A percentile compares a stretch with the other conserved stretches of the same genome.
Conservation (phyloP, 2,797 vertebrate species). For the Clarias platycephalus region DNA sequence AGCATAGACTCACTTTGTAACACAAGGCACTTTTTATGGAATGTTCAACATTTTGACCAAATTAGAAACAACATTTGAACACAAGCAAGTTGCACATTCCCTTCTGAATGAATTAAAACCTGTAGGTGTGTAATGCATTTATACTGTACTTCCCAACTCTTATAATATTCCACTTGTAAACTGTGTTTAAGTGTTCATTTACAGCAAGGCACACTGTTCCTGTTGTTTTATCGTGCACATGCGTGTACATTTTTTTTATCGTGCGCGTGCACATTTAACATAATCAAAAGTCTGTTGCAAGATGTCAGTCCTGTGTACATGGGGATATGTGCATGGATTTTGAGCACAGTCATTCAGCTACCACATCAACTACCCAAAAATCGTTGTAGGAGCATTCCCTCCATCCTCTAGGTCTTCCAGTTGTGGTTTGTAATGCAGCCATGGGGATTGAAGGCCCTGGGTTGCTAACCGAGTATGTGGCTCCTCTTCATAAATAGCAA, state of each 20-base stretch:
- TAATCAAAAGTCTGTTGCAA: constrained; percentile 44
- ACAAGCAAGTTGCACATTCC: not conserved
- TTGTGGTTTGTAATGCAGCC: constrained; percentile 17
- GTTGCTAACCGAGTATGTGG: constrained; percentile 23
- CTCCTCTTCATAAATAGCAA: constrained; percentile 29
- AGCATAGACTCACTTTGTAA: constrained; percentile 73
- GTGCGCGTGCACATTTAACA: constrained; percentile 20
- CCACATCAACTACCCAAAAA: constrained; percentile 63
- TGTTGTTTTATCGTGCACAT: not conserved
- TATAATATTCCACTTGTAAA: constrained; percentile 17
- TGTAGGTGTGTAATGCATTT: not conserved
- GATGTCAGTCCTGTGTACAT: constrained; percentile 57
- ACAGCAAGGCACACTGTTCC: constrained; percentile 38
- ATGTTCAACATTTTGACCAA: constrained; percentile 80
- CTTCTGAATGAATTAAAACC: not conserved
- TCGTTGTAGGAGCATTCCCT: constrained; percentile 71
- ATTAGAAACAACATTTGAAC: constrained; percentile 59
- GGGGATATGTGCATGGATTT: constrained; percentile 63
- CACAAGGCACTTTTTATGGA: constrained; percentile 74
- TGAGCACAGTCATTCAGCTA: constrained; percentile 64
- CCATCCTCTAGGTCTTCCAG: constrained; percentile 23
- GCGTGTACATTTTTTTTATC: not conserved
- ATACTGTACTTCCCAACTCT: not conserved
- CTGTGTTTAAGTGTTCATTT: constrained; percentile 13
- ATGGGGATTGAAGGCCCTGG: constrained; percentile 3